Evolutionary conservation across 2,797 vertebrate genomes (phyloP).

Genomic region (Sebastolobus altivelis): DNA sequence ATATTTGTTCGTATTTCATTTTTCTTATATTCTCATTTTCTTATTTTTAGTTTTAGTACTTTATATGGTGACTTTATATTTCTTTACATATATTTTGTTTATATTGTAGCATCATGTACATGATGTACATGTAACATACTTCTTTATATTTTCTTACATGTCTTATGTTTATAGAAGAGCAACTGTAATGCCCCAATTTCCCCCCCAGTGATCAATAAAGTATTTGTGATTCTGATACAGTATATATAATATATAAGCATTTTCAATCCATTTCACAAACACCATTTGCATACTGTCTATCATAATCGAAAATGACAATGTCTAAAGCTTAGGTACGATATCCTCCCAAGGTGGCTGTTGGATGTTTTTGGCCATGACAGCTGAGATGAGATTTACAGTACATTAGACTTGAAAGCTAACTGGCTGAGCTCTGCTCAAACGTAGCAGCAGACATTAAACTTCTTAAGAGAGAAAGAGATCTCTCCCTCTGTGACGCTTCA

Average conservation of each 20-base stretch:
- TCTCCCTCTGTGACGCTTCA: not conserved
- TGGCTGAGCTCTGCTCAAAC: slow-evolving; percentile 11
- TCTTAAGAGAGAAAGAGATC: slow-evolving; percentile 8
- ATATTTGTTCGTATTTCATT: not conserved
- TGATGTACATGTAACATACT: not conserved
- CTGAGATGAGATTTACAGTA: slow-evolving; percentile 22
- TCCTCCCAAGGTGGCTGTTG: not conserved
- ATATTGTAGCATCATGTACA: not conserved
- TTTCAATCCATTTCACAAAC: not conserved
- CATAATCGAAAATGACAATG: not conserved
- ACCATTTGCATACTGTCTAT: not conserved
- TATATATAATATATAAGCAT: not conserved
- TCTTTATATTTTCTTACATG: no score
- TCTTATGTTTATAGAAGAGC: no score
- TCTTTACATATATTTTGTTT: not conserved
- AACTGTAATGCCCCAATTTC: no score
- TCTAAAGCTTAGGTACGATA: not conserved
- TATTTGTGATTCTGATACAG: no score
- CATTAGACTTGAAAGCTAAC: slow-evolving; percentile 37
- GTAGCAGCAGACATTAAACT: slow-evolving; percentile 3
- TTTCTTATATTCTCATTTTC: not conserved
- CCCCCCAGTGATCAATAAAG: not conserved
- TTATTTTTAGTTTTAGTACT: not conserved
- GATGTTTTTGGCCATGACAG: slow-evolving; percentile 7
- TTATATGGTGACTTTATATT: not conserved